Percentiles rank a stretch among this genome's conserved stretches.
phyloP scores from a whole-genome alignment of 2,113 vertebrate species.

The Mobula hypostoma region DNA sequence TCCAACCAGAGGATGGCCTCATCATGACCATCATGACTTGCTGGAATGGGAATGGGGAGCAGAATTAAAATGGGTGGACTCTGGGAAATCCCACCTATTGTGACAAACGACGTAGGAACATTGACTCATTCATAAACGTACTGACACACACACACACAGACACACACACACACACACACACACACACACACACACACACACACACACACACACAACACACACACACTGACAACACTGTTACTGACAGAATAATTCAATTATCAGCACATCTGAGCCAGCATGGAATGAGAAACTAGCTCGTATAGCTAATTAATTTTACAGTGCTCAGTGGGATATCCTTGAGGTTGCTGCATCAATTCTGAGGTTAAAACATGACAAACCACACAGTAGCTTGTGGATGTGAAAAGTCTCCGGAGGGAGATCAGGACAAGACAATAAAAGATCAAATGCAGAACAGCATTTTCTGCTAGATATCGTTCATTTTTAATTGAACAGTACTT shows the following conservation, averaged over 20 bases:
- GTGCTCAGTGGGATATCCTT: conserved; percentile 39
- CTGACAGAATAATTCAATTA: conserved; percentile 40
- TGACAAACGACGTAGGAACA: no score
- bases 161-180: background rate
- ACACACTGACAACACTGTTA: background rate
- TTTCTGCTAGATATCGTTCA: background rate
- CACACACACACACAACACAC: background rate
- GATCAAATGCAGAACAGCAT: background rate
- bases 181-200: background rate
- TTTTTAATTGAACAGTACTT: conserved; percentile 23
- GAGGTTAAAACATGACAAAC: conserved; percentile 40
- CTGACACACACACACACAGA: background rate
- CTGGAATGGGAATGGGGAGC: no score
- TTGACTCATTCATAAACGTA: no score
- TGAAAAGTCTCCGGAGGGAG: rapidly evolving
- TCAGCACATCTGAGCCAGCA: conserved; percentile 41
- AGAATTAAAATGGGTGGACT: no score
- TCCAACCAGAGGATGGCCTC: no score
- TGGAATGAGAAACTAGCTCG: conserved; percentile 39
- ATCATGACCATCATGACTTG: no score
- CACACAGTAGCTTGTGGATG: background rate
- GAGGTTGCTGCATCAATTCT: conserved; percentile 43
- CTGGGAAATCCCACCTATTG: no score
- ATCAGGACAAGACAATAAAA: background rate
- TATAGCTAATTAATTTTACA: conserved; percentile 47